A percentile compares a stretch with the other conserved stretches of the same genome.
Evolutionary conservation across 2,888 invertebrate species (phyloP).

Genomic region (Cynaeus angustus): DNA sequence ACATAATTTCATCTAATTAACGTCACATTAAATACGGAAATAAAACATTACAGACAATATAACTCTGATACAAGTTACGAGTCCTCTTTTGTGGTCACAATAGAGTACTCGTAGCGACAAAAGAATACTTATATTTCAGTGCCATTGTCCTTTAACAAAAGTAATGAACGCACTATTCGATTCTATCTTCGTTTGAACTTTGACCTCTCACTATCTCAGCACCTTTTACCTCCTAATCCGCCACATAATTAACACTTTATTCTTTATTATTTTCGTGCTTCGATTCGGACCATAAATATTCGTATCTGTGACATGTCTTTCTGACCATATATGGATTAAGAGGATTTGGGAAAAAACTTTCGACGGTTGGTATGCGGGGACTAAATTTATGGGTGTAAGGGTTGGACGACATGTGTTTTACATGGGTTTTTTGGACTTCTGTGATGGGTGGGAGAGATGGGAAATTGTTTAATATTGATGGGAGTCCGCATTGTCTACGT

Average conservation of each 20-base stretch:
- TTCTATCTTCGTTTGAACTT: conserved; percentile 10
- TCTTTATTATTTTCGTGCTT: not conserved
- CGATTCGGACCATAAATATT: not conserved
- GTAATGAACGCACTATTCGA: conserved; percentile 42
- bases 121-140: conserved; percentile 42
- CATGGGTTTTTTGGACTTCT: conserved; percentile 4
- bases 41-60: conserved; percentile 49
- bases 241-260: conserved; percentile 24
- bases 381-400: not conserved
- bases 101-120: conserved; percentile 43
- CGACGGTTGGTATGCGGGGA: not conserved
- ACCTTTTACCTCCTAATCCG: conserved; percentile 24
- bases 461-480: conserved; percentile 8
- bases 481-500: conserved; percentile 5
- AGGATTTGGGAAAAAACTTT: conserved; percentile 7
- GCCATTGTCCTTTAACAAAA: conserved; percentile 48
- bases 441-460: conserved; percentile 6
- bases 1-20: conserved; percentile 47
- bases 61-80: conserved; percentile 40
- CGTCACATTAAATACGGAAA: conserved; percentile 45
- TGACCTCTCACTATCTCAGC: conserved; percentile 30
- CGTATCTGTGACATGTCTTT: not conserved
- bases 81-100: conserved; percentile 44
- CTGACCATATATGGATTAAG: conserved; percentile 7
- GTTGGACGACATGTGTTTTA: conserved; percentile 4